Conservation (phyloP, 2,797 vertebrate genomes). For the Acropternis orthonyx region DNA sequence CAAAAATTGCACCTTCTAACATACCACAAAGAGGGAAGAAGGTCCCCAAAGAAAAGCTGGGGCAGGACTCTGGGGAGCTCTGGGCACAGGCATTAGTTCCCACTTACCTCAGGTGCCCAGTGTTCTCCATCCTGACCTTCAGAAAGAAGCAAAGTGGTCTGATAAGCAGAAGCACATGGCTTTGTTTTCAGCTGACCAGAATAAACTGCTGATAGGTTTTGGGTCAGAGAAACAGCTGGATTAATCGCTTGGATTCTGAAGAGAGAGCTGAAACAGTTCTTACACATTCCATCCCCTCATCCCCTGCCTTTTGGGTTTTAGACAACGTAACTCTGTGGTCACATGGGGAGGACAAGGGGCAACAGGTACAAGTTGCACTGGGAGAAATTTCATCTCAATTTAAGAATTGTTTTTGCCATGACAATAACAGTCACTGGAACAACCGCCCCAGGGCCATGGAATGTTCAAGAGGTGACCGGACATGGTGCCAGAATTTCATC, state of each 20-base stretch:
- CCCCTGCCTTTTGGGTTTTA: not conserved
- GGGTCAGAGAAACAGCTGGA: not conserved
- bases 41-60: fast-evolving
- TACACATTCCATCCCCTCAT: not conserved
- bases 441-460: fast-evolving
- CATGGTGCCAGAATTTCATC: not conserved
- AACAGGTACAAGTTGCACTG: not conserved
- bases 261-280: not conserved
- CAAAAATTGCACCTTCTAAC: not conserved
- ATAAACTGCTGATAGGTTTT: not conserved
- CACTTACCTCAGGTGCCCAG: not conserved
- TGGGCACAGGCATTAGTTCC: not conserved
- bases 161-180: not conserved
- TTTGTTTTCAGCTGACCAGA: not conserved
- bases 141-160: not conserved
- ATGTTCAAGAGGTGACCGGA: not conserved
- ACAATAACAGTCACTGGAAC: not conserved
- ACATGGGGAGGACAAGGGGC: not conserved
- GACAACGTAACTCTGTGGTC: not conserved
- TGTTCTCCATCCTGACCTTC: not conserved
- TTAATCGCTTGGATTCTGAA: not conserved
- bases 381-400: not conserved
- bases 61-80: too few relatives aligned
- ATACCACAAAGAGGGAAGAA: not conserved
- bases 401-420: not conserved